phyloP scores from a whole-genome alignment of 2,113 vertebrate species.

The Anguilla rostrata region DNA sequence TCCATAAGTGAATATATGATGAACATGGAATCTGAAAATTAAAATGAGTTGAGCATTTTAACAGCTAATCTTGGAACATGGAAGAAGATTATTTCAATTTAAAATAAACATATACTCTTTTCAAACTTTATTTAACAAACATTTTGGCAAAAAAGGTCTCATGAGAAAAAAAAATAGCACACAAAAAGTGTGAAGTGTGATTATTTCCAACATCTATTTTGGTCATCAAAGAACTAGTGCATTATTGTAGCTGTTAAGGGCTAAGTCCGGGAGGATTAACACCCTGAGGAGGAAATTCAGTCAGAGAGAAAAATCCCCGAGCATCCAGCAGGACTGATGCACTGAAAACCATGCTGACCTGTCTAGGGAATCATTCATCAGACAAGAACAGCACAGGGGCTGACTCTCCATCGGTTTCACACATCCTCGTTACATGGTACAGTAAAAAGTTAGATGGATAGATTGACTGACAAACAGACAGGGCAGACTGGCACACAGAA shows the following conservation, averaged over 20 bases:
- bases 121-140: slow-evolving; percentile 39
- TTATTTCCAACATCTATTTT: slow-evolving; percentile 56
- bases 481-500: too few species aligned
- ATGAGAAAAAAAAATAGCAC: slow-evolving; percentile 35
- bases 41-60: neutral
- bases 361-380: slow-evolving; percentile 58
- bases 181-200: slow-evolving; percentile 46
- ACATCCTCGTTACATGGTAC: slow-evolving; percentile 9
- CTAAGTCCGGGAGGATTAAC: slow-evolving; percentile 38
- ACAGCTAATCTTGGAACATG: neutral
- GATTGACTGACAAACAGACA: neutral
- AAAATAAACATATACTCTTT: slow-evolving; percentile 23
- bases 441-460: slow-evolving; percentile 31
- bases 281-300: slow-evolving; percentile 42
- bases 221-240: slow-evolving; percentile 52
- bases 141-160: slow-evolving; percentile 40
- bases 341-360: slow-evolving; percentile 46
- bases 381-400: slow-evolving; percentile 54
- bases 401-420: slow-evolving; percentile 20
- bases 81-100: neutral
- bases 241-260: slow-evolving; percentile 50
- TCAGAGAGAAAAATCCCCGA: slow-evolving; percentile 42
- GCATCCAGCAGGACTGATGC: slow-evolving; percentile 45
- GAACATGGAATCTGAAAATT: neutral
- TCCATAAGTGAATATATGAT: neutral